phyloP scores from a whole-genome alignment of 2,113 vertebrate species.

The Rana temporaria region DNA sequence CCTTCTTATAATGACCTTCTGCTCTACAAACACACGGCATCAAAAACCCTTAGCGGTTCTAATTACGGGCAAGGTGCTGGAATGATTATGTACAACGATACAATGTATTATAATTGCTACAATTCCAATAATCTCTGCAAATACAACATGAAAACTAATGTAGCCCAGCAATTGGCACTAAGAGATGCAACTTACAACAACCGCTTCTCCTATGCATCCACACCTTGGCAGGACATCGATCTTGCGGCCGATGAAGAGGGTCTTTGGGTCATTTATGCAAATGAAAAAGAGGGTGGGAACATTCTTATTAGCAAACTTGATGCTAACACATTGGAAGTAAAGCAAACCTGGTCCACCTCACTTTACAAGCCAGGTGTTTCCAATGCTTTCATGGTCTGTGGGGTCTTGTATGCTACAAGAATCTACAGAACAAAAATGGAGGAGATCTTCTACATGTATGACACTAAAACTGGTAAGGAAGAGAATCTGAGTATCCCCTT shows the following conservation, averaged over 20 bases:
- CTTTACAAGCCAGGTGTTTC: constrained; percentile 82
- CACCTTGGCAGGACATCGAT: constrained; percentile 86
- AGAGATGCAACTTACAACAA: constrained; percentile 78
- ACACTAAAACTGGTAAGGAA: constrained; percentile 78
- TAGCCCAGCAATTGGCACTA: constrained; percentile 64
- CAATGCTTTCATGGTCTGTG: constrained; percentile 92
- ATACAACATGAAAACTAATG: constrained; percentile 64
- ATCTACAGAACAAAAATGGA: constrained; percentile 75
- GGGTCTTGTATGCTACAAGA: constrained; percentile 88
- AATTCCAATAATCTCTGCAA: constrained; percentile 64
- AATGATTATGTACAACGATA: constrained; percentile 73
- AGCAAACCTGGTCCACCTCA: constrained; percentile 86
- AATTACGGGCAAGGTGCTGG: constrained; percentile 77
- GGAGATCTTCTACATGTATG: constrained; percentile 90
- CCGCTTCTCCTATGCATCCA: constrained; percentile 87
- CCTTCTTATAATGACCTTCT: constrained; percentile 76
- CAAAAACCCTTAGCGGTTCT: constrained; percentile 4
- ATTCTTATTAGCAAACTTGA: constrained; percentile 92
- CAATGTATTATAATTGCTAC: constrained; percentile 78
- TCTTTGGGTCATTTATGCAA: constrained; percentile 94
- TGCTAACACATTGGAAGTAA: constrained; percentile 86
- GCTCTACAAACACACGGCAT: constrained; percentile 59
- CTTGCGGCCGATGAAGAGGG: constrained; percentile 89
- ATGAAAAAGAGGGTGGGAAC: constrained; percentile 85
- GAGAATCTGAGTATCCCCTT: constrained; percentile 61